Evolutionary conservation across 2,797 vertebrate species (phyloP).

Genomic region (Lates japonicus): DNA sequence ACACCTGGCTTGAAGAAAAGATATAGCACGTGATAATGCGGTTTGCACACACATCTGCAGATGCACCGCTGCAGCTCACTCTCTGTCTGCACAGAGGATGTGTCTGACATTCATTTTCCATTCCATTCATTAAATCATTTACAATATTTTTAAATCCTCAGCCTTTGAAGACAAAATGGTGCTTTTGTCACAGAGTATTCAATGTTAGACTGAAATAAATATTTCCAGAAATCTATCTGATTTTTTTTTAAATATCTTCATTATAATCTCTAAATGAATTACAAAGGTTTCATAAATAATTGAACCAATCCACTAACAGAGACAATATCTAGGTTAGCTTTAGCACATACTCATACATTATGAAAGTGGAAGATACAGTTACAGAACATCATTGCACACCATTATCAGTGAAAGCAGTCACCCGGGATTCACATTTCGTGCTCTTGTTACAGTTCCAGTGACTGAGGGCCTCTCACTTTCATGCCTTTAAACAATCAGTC

Average conservation of each 20-base stretch:
- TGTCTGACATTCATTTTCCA: constrained; percentile 42
- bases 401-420: constrained; percentile 59
- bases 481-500: constrained; percentile 56
- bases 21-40: constrained; percentile 11
- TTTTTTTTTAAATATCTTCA: constrained; percentile 9
- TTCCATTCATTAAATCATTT: constrained; percentile 1
- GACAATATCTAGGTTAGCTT: constrained; percentile 61
- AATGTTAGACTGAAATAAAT: background rate
- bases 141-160: background rate
- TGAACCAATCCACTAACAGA: constrained; percentile 47
- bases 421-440: constrained; percentile 80
- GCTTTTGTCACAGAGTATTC: constrained; percentile 4
- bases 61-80: constrained; percentile 44
- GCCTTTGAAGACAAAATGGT: background rate
- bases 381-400: constrained; percentile 72
- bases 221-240: constrained; percentile 7
- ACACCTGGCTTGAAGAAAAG: constrained; percentile 3
- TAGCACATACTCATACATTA: constrained; percentile 75
- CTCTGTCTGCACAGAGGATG: constrained; percentile 54
- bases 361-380: constrained; percentile 73
- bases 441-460: constrained; percentile 84
- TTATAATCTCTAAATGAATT: constrained; percentile 41
- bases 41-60: constrained; percentile 48
- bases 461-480: constrained; percentile 77
- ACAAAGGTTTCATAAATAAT: constrained; percentile 57